Evolutionary conservation across 2,888 invertebrate species (phyloP).

Genomic region (Parnassius mnemosyne): DNA sequence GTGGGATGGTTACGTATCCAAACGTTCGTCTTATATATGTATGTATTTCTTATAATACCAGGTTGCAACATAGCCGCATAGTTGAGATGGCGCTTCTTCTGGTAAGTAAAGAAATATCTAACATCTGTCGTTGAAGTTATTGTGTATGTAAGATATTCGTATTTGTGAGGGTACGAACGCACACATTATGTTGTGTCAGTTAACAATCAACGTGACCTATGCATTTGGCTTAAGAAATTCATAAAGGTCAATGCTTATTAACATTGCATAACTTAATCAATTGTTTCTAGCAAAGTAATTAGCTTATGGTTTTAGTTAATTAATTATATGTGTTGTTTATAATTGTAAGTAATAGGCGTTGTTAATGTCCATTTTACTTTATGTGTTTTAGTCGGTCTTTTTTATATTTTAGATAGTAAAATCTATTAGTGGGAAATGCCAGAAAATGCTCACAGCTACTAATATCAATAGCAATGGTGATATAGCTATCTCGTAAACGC

Average conservation of each 20-base stretch:
- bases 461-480: no score
- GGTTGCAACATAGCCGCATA: conserved; percentile 61
- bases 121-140: conserved; percentile 19
- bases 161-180: conserved; percentile 32
- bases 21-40: conserved; percentile 72
- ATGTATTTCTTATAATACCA: conserved; percentile 65
- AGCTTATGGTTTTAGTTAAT: conserved; percentile 26
- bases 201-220: conserved; percentile 52
- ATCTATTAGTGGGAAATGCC: no score
- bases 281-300: conserved; percentile 34
- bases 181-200: conserved; percentile 40
- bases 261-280: conserved; percentile 53
- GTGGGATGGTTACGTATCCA: conserved; percentile 67
- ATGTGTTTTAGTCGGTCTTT: no score
- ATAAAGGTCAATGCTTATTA: conserved; percentile 68
- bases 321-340: conserved; percentile 14
- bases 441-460: no score
- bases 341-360: neutral
- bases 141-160: conserved; percentile 29
- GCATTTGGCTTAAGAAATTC: conserved; percentile 56
- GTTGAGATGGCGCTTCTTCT: conserved; percentile 48
- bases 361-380: no score
- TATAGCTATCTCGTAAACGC: no score
- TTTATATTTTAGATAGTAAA: no score
- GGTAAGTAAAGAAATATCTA: conserved; percentile 48